Evolutionary conservation across 2,797 vertebrate species (phyloP), one percentile per base, ranked within the genome.

Genomic region (Rousettus madagascariensis): DNA sequence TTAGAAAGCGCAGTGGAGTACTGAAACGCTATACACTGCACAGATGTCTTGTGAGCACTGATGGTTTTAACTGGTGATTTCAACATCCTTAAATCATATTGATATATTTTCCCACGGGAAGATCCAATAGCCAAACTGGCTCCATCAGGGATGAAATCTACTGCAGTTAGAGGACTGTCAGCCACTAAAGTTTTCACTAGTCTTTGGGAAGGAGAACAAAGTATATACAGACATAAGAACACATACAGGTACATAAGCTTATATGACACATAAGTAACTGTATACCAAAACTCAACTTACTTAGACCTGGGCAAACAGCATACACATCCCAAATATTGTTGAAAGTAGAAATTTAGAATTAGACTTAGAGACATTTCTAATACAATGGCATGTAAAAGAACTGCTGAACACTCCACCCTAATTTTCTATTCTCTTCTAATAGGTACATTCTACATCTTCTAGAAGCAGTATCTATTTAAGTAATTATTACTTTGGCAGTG

Each of bases 11-110:
- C 84, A 59, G 95, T 98, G 30, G 97, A 97, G 96, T 98, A 98
- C 98, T 99, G 99, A 98, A 99, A 99, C 61, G 99, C 98, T 96
- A 99, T 98, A 97, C 99, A 99, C 33, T 99, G 99, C 96, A 99
- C 99, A 26, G 99, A 99, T 89, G 99, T 99, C 97, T 99, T 99
- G 97, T 99, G 99, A 84, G 99, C 99, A 68, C 68, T 95, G 17
- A 99, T 99, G 95, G 98, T 97, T 98, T 98, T 99, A 96, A 99
- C 98, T 11, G 99, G 99, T 19, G 99, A 97, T 53, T 98, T 99
- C 94, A 99, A 98, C 98, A 99, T 99, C 96, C 99, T 99, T 97
- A 99, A 98, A 97, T 99, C 99, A 77, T 99, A 99, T n/a, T 99
- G 98, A 97, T 99, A 99, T 96, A 99, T 98, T 96, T 99, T 99